A percentile compares a stretch with the other conserved stretches of the same genome.
Evolutionary conservation across 2,888 invertebrate species (phyloP).

Genomic region (Meteorus cinctellus): DNA sequence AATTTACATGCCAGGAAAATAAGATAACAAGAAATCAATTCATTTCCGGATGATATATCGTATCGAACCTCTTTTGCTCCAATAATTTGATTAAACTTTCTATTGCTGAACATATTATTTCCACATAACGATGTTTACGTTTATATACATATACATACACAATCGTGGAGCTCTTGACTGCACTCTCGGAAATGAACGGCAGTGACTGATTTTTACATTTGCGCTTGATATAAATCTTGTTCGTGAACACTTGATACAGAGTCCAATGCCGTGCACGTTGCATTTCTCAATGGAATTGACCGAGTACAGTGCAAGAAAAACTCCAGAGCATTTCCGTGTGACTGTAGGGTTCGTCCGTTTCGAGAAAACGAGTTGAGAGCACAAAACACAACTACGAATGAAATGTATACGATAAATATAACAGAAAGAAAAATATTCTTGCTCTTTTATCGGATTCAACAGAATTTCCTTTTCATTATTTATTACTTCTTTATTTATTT

Average conservation of each 20-base stretch:
- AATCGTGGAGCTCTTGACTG: background rate
- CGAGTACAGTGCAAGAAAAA: constrained; percentile 11
- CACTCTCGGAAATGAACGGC: constrained; percentile 30
- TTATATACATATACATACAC: background rate
- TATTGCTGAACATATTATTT: background rate
- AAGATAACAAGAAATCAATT: background rate
- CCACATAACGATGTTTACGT: background rate
- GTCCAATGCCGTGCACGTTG: constrained; percentile 18
- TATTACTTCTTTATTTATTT: background rate
- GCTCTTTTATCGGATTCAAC: background rate
- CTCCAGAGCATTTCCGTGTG: background rate
- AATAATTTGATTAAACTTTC: constrained; percentile 22
- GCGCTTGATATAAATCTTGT: constrained; percentile 18
- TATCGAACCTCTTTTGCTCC: constrained; percentile 13
- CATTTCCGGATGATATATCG: constrained; percentile 1
- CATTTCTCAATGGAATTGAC: constrained; percentile 16
- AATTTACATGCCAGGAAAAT: background rate
- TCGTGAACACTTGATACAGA: constrained; percentile 6
- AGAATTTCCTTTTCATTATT: background rate
- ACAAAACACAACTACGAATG: constrained; percentile 2
- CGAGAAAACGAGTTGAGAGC: background rate
- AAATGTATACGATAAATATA: background rate
- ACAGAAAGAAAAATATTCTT: background rate
- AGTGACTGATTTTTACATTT: constrained; percentile 19
- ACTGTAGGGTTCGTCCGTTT: background rate